Conservation (phyloP, 2,113 vertebrate genomes). For the Morone saxatilis region DNA sequence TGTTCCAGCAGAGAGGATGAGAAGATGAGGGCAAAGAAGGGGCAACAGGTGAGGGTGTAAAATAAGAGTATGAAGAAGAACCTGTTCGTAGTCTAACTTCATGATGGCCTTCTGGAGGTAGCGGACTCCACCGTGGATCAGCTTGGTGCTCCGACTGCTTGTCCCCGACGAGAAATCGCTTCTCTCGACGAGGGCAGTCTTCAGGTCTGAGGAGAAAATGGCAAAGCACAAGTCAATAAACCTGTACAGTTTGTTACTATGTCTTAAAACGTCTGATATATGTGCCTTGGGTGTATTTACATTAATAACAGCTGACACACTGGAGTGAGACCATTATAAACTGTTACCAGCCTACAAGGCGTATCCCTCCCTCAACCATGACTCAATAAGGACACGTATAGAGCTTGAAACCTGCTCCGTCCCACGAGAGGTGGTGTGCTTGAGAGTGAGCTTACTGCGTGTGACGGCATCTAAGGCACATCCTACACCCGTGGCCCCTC, state of each 20-base stretch:
- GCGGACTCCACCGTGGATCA: conserved; percentile 97
- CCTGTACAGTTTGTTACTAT: neutral
- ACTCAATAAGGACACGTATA: neutral
- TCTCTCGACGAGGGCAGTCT: conserved; percentile 96
- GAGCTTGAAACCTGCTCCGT: neutral
- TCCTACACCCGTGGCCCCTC: conserved; percentile 95
- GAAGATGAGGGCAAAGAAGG: neutral
- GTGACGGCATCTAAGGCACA: conserved; percentile 96
- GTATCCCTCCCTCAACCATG: neutral
- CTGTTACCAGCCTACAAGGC: neutral
- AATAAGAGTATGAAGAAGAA: neutral
- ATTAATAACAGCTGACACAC: neutral
- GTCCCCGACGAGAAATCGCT: conserved; percentile 97
- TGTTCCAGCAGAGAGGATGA: conserved; percentile 57
- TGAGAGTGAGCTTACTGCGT: conserved; percentile 84
- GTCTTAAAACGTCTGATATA: too few relatives aligned
- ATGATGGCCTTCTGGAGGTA: conserved; percentile 99
- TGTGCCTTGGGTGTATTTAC: neutral
- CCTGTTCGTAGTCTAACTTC: conserved; percentile 97
- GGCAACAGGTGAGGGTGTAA: neutral
- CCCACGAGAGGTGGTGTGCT: neutral
- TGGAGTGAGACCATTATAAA: neutral
- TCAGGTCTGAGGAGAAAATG: conserved; percentile 87
- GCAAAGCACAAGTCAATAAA: neutral
- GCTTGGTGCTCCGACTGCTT: conserved; percentile 98